Conservation (phyloP, 2,113 vertebrate genomes). For the Vanacampus margaritifer region DNA sequence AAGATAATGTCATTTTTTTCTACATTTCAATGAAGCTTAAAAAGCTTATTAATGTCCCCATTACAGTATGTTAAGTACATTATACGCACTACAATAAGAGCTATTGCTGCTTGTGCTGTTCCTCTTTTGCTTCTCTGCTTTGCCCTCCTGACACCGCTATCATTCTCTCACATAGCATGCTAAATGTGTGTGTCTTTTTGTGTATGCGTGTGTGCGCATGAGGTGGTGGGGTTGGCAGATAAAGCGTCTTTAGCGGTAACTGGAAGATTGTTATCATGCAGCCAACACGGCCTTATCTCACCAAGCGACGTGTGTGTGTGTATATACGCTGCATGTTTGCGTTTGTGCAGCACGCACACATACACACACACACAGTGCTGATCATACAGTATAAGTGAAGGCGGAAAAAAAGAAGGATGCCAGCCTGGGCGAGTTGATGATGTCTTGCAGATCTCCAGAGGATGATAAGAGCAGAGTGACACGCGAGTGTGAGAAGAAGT, state of each 20-base stretch:
- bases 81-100: conserved; percentile 15
- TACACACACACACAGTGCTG: neutral
- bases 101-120: conserved; percentile 2
- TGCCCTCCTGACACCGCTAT: conserved; percentile 41
- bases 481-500: conserved; percentile 27
- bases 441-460: conserved; percentile 37
- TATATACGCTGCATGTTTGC: conserved; percentile 2
- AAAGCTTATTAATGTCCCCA: neutral
- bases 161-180: conserved; percentile 41
- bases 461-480: conserved; percentile 43
- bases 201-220: conserved; percentile 39
- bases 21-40: too few species aligned
- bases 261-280: conserved; percentile 61
- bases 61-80: neutral
- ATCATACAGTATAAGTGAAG: neutral
- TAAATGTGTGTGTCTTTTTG: conserved; percentile 34
- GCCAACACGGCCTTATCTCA: conserved; percentile 62
- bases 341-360: neutral
- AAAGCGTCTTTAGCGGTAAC: conserved; percentile 64
- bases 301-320: conserved; percentile 17
- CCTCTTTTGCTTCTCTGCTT: neutral
- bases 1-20: too few species aligned
- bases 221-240: conserved; percentile 39
- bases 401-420: neutral
- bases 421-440: conserved; percentile 24